Base-by-base conservation (phyloP, 1,140 invertebrate species). In the Hyposmocoma kahamanoa region DNA sequence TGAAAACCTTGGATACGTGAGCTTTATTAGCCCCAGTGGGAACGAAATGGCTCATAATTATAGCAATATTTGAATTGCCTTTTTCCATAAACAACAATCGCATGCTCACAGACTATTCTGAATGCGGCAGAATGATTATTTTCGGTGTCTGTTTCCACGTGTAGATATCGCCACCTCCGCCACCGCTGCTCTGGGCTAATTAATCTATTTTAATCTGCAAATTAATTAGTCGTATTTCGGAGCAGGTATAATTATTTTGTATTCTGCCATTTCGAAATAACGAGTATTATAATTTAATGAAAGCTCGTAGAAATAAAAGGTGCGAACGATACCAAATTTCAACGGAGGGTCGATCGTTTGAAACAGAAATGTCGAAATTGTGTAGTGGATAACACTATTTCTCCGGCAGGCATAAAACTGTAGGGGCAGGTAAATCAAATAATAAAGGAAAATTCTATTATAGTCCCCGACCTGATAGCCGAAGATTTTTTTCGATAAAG, bases 381-480 rank as follows among this genome's bases (percentile, higher is more conserved):
- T 36, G 15, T 36, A 56, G 58, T 50, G 59, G 62, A 63, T 72
- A 75, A 76, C 59, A 63, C 59, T 67, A 71, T 81, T 72, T 57
- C 65, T n/a, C n/a, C n/a, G n/a, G 57, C 49, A 50, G 53, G 71
- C 56, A 77, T 75, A 76, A 81, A 81, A 76, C 69, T 71, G 60
- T 56, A 63, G 60, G 69, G 72, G 53, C 57, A 67, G 67, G 67
- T 73, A 77, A 83, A 83, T 80, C 74, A 75, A 83, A 80, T 83
- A 80, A 83, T 69, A 77, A 69, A 73, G 76, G 79, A 77, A 83
- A 79, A 83, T 83, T 79, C 52, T 56, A 66, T 83, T 79, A 80
- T 62, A 34, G 65, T 61, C 67, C 62, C 62, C 62, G 63, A 64
- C 72, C 63, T 64, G 51, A 67, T 64, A 68, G 62, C 61, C 61